A percentile compares a stretch with the other conserved stretches of the same genome.
phyloP scores from a whole-genome alignment of 37 sponge, comb jelly and placozoan species.

The Crambe crambe region DNA sequence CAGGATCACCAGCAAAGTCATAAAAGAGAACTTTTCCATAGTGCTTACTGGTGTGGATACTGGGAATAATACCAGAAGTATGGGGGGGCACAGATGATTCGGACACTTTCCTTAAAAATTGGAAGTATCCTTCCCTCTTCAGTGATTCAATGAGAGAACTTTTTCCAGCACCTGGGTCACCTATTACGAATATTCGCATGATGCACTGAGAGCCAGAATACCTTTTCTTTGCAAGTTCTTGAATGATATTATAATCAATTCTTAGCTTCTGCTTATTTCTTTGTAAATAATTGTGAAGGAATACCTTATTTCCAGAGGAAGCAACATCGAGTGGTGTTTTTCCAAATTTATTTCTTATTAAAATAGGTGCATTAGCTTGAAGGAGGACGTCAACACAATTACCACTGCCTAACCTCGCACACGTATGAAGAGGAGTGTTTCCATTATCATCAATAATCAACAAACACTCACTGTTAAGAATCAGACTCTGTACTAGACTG shows the following conservation, averaged over 20 bases:
- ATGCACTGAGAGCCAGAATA: neutral
- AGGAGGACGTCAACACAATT: neutral
- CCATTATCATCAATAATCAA: neutral
- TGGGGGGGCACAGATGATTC: slow-evolving; percentile 18
- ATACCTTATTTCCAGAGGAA: neutral
- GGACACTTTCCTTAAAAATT: neutral
- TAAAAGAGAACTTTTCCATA: slow-evolving; percentile 34
- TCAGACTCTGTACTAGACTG: neutral
- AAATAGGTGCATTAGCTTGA: slow-evolving; percentile 13
- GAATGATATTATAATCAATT: neutral
- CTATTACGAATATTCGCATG: slow-evolving; percentile 23
- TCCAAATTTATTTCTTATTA: slow-evolving; percentile 9
- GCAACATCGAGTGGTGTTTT: slow-evolving; percentile 24
- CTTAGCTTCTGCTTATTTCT: neutral
- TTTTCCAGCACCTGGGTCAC: slow-evolving; percentile 51
- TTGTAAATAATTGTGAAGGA: neutral
- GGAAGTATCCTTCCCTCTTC: slow-evolving; percentile 3
- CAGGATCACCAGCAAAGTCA: slow-evolving; percentile 60
- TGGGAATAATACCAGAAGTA: slow-evolving; percentile 53
- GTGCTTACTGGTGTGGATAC: neutral
- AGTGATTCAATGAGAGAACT: slow-evolving; percentile 54
- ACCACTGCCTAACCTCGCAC: neutral
- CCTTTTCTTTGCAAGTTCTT: neutral
- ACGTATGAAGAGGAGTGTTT: slow-evolving; percentile 16
- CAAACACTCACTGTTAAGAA: neutral